A percentile compares a stretch with the other conserved stretches of the same genome.
These are phyloP conservation scores for Drosophila orena DNA, from an alignment of 1,140 invertebrate species.

Conservation along the genomic window DNA sequence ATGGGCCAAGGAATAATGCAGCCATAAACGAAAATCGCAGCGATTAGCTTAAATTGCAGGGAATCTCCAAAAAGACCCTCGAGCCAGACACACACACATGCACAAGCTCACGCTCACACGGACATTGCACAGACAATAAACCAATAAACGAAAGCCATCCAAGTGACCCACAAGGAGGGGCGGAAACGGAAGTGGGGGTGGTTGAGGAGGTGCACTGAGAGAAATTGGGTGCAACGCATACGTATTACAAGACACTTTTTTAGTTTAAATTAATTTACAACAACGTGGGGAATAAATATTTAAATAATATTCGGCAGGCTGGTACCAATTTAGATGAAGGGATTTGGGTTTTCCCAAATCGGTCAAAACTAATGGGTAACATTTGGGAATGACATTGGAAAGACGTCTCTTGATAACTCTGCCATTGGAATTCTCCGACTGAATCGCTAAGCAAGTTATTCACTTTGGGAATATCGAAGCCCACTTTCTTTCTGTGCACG, in stretches of 20 bases:
- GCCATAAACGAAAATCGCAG: constrained; percentile 69
- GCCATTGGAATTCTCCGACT: no score
- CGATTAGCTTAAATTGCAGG: constrained; percentile 79
- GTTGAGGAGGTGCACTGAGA: constrained; percentile 11
- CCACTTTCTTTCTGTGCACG: constrained; percentile 15
- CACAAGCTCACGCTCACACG: constrained; percentile 9
- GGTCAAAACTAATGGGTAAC: no score
- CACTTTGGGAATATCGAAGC: no score
- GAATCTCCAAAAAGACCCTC: constrained; percentile 57
- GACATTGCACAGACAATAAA: constrained; percentile 73
- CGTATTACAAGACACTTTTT: neutral
- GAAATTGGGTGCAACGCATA: neutral
- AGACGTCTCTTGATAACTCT: no score
- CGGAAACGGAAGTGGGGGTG: neutral
- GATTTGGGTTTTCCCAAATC: no score
- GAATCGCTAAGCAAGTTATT: no score
- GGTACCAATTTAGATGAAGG: no score
- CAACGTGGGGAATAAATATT: neutral
- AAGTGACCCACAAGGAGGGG: constrained; percentile 51
- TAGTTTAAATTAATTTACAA: neutral
- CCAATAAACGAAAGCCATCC: constrained; percentile 72
- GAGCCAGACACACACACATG: constrained; percentile 19
- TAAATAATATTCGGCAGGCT: neutral
- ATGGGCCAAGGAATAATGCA: constrained; percentile 35
- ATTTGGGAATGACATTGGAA: neutral